Conservation (phyloP, 2,797 vertebrate genomes). For the Leuciscus waleckii region DNA sequence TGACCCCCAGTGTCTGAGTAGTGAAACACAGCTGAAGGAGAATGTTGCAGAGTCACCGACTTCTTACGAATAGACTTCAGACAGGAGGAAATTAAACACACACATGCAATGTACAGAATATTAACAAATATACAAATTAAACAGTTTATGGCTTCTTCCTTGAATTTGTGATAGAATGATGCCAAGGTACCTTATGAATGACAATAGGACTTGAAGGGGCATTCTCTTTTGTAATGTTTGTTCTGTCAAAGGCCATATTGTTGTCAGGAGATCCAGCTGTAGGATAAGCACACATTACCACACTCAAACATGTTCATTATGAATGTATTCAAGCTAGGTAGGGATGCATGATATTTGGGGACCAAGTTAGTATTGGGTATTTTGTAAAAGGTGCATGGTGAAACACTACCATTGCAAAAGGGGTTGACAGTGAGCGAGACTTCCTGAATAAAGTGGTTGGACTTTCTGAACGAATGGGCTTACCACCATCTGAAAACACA, state of each 20-base stretch:
- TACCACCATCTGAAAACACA: slow-evolving; percentile 56
- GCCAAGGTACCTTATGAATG: slow-evolving; percentile 51
- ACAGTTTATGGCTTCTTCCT: neutral
- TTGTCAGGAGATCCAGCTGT: slow-evolving; percentile 73
- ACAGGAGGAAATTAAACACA: neutral
- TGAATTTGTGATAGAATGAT: neutral
- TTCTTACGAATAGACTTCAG: slow-evolving; percentile 83
- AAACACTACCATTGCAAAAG: slow-evolving; percentile 63
- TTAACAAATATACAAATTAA: neutral
- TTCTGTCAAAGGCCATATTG: slow-evolving; percentile 76
- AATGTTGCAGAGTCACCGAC: slow-evolving; percentile 81
- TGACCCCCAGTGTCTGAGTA: slow-evolving; percentile 74
- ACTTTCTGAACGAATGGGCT: slow-evolving; percentile 53
- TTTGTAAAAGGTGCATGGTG: neutral
- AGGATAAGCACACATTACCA: slow-evolving; percentile 29
- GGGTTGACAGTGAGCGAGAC: slow-evolving; percentile 69
- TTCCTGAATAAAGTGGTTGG: slow-evolving; percentile 65
- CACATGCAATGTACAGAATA: neutral
- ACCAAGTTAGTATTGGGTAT: neutral
- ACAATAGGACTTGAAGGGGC: slow-evolving; percentile 44
- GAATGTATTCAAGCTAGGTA: neutral
- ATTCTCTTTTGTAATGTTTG: slow-evolving; percentile 67
- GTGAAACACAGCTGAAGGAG: slow-evolving; percentile 83
- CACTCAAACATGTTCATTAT: neutral
- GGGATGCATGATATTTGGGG: neutral